Percentiles rank a stretch among this genome's conserved stretches.
Evolutionary conservation across 2,797 vertebrate species (phyloP).

Genomic region (Brotula barbata): DNA sequence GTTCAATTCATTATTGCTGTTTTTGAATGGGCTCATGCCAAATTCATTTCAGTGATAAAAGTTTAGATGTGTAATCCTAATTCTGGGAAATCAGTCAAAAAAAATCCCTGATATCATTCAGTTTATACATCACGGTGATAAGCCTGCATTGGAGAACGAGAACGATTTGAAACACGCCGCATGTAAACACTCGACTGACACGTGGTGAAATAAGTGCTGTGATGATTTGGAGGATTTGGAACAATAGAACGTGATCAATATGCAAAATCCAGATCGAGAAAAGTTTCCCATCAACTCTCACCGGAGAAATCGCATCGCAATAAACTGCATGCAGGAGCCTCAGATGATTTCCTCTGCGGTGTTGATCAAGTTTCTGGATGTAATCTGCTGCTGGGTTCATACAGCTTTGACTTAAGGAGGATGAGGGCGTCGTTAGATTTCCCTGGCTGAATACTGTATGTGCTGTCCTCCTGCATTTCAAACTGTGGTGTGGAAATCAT

Average conservation of each 20-base stretch:
- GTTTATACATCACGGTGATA: too few relatives aligned
- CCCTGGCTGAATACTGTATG: neutral
- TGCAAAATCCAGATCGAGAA: slow-evolving; percentile 42
- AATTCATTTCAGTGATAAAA: neutral
- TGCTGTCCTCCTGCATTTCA: neutral
- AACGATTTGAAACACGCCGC: slow-evolving; percentile 1
- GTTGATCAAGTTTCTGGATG: slow-evolving; percentile 10
- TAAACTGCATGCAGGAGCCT: slow-evolving; percentile 59
- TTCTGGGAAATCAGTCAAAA: neutral
- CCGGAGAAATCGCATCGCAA: slow-evolving; percentile 52
- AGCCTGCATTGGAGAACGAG: neutral
- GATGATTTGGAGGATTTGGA: slow-evolving; percentile 18
- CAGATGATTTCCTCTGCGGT: slow-evolving; percentile 33
- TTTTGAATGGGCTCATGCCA: slow-evolving; percentile 7
- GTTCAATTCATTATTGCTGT: too few relatives aligned
- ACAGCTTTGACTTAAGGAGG: neutral
- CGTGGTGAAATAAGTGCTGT: neutral
- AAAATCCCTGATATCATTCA: neutral
- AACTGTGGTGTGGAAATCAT: neutral
- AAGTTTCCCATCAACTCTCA: slow-evolving; percentile 29
- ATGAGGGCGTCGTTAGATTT: neutral
- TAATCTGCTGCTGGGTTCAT: neutral
- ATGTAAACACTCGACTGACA: slow-evolving; percentile 42
- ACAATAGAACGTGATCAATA: slow-evolving; percentile 35
- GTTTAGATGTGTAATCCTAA: neutral